Percentiles rank a stretch among this genome's conserved stretches.
Evolutionary conservation across 2,113 vertebrate genomes (phyloP).

Genomic region (Ramphastos sulfuratus): DNA sequence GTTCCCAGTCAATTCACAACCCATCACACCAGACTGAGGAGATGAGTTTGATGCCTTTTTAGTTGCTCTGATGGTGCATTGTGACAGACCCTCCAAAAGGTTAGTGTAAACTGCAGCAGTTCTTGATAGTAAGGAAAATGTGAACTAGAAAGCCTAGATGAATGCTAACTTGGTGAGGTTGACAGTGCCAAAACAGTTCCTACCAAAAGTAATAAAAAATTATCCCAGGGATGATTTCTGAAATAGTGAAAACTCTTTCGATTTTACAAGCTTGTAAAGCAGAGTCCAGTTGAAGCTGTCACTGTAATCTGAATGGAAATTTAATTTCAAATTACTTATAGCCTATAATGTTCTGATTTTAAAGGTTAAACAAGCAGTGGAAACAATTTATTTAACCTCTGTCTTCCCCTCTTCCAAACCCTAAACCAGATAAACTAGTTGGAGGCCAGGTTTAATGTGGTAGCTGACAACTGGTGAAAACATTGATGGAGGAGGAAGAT

Average conservation of each 20-base stretch:
- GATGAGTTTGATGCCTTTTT: neutral
- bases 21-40: accelerated
- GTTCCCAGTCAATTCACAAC: neutral
- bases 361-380: conserved; percentile 71
- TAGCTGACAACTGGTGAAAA: neutral
- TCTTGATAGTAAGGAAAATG: conserved; percentile 3
- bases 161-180: neutral
- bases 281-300: conserved; percentile 59
- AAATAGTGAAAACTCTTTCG: conserved; percentile 60
- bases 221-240: neutral
- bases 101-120: neutral
- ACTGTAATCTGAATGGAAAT: conserved; percentile 2
- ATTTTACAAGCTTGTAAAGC: conserved; percentile 68
- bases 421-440: neutral
- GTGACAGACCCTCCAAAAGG: conserved; percentile 3
- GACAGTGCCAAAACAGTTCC: neutral
- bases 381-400: conserved; percentile 56
- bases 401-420: neutral
- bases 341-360: conserved; percentile 48
- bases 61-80: neutral
- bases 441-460: neutral
- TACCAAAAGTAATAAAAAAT: conserved; percentile 12
- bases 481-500: neutral
- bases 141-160: neutral
- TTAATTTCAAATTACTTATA: conserved; percentile 70